These are phyloP conservation scores for Peromyscus aztecus DNA, from an alignment of 2,797 vertebrate genomes.

Conservation along the genomic window DNA sequence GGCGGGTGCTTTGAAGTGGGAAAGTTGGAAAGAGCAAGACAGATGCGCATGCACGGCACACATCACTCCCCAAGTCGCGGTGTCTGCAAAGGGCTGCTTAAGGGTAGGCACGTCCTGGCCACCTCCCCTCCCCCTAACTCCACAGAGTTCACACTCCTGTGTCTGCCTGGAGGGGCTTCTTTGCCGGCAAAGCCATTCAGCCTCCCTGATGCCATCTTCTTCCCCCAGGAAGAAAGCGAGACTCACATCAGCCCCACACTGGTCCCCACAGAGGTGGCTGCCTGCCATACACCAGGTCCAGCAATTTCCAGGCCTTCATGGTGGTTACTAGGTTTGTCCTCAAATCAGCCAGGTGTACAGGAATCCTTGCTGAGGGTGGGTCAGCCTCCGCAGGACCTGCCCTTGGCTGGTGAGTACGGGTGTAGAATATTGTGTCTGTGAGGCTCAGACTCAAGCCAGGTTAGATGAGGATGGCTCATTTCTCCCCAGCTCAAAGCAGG, in stretches of 20 bases:
- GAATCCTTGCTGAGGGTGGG: not conserved
- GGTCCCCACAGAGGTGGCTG: not conserved
- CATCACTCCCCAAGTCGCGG: not conserved
- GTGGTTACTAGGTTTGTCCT: not conserved
- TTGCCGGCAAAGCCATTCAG: not conserved
- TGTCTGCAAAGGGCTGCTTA: not conserved
- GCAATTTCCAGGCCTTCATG: no score
- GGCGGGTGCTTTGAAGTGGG: slow-evolving; percentile 3
- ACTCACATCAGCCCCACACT: accelerated
- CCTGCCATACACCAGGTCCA: accelerated
- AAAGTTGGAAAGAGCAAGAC: not conserved
- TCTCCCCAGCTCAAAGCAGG: not conserved
- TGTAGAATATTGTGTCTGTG: no score
- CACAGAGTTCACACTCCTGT: accelerated
- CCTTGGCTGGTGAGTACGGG: no score
- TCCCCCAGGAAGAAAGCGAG: accelerated
- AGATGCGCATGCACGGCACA: not conserved
- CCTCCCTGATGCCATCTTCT: accelerated
- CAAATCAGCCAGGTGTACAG: accelerated
- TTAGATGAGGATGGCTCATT: not conserved
- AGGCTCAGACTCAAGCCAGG: not conserved
- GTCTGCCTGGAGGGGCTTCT: not conserved
- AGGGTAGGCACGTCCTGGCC: accelerated
- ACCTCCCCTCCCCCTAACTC: not conserved
- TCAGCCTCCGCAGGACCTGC: not conserved